Conservation (phyloP, 2,797 vertebrate genomes). For the Danio choprae region DNA sequence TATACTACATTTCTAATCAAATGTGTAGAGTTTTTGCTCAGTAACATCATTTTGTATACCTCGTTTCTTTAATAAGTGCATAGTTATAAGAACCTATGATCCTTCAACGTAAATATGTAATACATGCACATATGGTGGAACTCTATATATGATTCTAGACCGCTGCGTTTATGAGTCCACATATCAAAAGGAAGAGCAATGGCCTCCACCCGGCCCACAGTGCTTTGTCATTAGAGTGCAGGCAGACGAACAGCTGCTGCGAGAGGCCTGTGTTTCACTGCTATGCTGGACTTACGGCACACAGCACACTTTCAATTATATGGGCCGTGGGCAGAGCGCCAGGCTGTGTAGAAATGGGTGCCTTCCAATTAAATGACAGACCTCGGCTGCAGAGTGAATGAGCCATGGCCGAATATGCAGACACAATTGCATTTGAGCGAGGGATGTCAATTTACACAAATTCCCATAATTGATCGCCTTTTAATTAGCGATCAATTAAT, state of each 20-base stretch:
- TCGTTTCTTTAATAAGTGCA: constrained; percentile 22
- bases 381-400: constrained; percentile 51
- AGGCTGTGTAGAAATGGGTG: constrained; percentile 51
- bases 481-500: too few relatives aligned
- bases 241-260: constrained; percentile 46
- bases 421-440: constrained; percentile 15
- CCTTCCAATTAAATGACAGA: constrained; percentile 56
- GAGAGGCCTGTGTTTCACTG: constrained; percentile 41
- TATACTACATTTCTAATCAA: background rate
- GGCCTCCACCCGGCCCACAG: background rate
- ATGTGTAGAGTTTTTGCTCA: background rate
- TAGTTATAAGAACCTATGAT: background rate
- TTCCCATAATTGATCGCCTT: too few relatives aligned
- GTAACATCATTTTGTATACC: background rate
- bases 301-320: constrained; percentile 58
- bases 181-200: constrained; percentile 27
- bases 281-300: constrained; percentile 52
- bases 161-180: constrained; percentile 33
- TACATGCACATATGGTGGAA: background rate
- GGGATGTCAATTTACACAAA: too few relatives aligned
- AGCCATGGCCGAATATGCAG: constrained; percentile 29
- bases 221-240: constrained; percentile 38
- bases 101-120: constrained; percentile 6
- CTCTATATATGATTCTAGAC: constrained; percentile 23
- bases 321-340: constrained; percentile 50